Conservation (phyloP, 2,797 vertebrate genomes). For the Chaetophractus vellerosus region DNA sequence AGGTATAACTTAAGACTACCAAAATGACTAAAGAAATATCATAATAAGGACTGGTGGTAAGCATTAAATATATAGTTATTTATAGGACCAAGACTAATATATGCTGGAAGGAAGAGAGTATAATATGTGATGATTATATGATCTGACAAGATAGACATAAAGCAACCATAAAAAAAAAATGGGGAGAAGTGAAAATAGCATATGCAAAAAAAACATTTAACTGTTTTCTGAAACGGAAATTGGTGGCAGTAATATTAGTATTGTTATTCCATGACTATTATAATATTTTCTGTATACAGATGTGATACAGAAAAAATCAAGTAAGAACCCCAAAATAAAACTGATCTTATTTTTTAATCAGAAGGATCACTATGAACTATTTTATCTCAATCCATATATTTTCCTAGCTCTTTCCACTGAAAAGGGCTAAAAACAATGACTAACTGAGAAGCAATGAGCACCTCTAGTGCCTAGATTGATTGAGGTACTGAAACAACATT, state of each 20-base stretch:
- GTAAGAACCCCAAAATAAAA: too few relatives aligned
- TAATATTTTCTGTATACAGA: too few relatives aligned
- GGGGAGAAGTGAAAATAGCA: not conserved
- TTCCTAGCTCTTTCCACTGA: too few relatives aligned
- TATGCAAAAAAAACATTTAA: not conserved
- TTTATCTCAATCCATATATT: too few relatives aligned
- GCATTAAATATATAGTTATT: constrained; percentile 17
- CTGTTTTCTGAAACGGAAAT: constrained; percentile 16
- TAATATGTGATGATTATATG: not conserved
- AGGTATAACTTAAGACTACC: constrained; percentile 10
- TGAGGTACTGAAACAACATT: too few relatives aligned
- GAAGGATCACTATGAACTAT: too few relatives aligned
- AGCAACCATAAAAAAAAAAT: not conserved
- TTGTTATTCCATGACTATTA: constrained; percentile 44
- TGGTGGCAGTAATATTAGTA: not conserved
- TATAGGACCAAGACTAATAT: not conserved
- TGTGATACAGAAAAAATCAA: too few relatives aligned
- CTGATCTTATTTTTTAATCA: too few relatives aligned
- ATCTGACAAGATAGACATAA: not conserved
- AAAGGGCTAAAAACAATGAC: too few relatives aligned
- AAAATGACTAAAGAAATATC: constrained; percentile 1
- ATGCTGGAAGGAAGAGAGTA: not conserved
- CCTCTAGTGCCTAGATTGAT: too few relatives aligned
- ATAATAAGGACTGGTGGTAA: not conserved
- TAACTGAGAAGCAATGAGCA: too few relatives aligned